Evolutionary conservation across 2,797 vertebrate genomes (phyloP).

Genomic region (Gymnoscopelus microlampas): DNA sequence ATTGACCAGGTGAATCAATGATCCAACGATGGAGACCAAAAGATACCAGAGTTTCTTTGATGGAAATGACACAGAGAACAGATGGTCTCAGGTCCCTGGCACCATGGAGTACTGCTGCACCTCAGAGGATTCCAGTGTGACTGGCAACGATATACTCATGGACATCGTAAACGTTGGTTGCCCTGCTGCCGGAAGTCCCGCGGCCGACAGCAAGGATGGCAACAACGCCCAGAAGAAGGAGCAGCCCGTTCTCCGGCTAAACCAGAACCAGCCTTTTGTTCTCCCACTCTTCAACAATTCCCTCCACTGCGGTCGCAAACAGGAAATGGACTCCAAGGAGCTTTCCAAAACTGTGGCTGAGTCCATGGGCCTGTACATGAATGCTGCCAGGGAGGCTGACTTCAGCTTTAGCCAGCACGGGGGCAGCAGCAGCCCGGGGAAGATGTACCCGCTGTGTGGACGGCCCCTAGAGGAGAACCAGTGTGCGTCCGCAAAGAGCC

Average conservation of each 20-base stretch:
- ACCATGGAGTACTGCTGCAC: slow-evolving; percentile 85
- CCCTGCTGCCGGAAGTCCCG: slow-evolving; percentile 76
- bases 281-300: slow-evolving; percentile 86
- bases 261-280: slow-evolving; percentile 84
- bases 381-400: slow-evolving; percentile 93
- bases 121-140: slow-evolving; percentile 82
- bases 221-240: slow-evolving; percentile 87
- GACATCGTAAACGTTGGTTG: slow-evolving; percentile 91
- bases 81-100: slow-evolving; percentile 91
- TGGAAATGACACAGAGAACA: slow-evolving; percentile 90
- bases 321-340: slow-evolving; percentile 95
- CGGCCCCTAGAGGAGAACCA: slow-evolving; percentile 85
- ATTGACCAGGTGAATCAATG: slow-evolving; percentile 79
- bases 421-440: slow-evolving; percentile 83
- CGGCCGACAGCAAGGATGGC: slow-evolving; percentile 76
- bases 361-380: slow-evolving; percentile 99
- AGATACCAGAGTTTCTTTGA: slow-evolving; percentile 96
- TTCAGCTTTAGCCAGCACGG: slow-evolving; percentile 90
- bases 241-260: slow-evolving; percentile 84
- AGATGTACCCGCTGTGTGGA: slow-evolving; percentile 88
- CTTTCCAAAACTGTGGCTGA: slow-evolving; percentile 97
- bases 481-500: slow-evolving; percentile 70
- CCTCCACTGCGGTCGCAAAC: slow-evolving; percentile 81
- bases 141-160: slow-evolving; percentile 88
- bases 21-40: slow-evolving; percentile 97